These are phyloP conservation scores for Cyprinus carpio DNA, from an alignment of 2,113 vertebrate species.

Conservation along the genomic window DNA sequence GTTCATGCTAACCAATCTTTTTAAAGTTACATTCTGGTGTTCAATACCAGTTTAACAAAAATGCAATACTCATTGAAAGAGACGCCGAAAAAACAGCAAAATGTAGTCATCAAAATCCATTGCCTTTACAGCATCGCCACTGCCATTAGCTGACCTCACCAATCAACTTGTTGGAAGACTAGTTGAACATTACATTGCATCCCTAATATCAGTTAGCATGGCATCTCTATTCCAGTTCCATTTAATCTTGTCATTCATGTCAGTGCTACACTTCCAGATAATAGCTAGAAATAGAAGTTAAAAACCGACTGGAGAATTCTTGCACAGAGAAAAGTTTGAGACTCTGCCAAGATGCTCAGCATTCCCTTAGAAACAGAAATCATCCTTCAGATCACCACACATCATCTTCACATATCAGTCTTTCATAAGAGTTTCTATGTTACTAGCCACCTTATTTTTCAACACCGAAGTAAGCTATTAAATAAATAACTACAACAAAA, in stretches of 20 bases:
- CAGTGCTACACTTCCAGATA: background rate
- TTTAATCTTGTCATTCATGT: background rate
- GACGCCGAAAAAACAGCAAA: background rate
- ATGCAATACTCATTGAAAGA: no score
- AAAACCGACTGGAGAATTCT: background rate
- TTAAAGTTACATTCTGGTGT: no score
- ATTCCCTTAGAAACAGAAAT: constrained; percentile 31
- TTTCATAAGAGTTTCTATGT: background rate
- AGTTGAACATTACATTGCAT: background rate
- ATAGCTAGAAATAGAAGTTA: background rate
- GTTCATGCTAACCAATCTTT: no score
- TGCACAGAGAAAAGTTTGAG: constrained; percentile 4
- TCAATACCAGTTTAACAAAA: no score
- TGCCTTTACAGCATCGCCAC: background rate
- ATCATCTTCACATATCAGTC: background rate
- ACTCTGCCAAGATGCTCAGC: background rate
- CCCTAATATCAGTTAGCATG: no score
- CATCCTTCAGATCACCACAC: background rate
- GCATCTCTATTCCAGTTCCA: background rate
- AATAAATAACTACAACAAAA: background rate
- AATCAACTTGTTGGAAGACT: background rate
- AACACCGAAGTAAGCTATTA: background rate
- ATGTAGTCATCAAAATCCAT: background rate
- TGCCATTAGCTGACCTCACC: background rate
- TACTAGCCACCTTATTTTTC: background rate